Evolutionary conservation across 2,797 vertebrate genomes (phyloP), one percentile per base, ranked within the genome.

Genomic region (Neomorphus geoffroyi): DNA sequence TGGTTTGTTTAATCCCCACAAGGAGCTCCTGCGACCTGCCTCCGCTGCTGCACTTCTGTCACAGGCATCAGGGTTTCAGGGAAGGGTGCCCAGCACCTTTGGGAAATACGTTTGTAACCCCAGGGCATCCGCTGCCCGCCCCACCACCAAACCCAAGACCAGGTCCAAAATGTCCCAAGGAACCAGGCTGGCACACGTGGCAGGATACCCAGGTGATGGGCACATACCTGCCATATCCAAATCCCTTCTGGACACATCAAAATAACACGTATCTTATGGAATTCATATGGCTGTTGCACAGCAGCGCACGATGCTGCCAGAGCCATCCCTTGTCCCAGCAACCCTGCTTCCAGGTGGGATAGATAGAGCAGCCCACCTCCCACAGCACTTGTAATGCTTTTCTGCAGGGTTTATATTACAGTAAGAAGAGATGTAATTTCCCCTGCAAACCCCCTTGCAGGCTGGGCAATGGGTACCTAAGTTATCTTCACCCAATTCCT

Each of bases 211-310:
- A 5, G 9, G 61, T 0, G 56, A 48, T 7, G 64, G 45, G 7
- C 14, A 6, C 2, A 0, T 1, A 6, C 9, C 7, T 11, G 2
- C 28, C 1, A 0, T 0, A 10, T 1, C 57, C 58, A 33, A 7
- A 56, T 6, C 18, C 45, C 62, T 72, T 11, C 64, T 4, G 15
- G 43, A 3, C 1, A 0, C 41, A 4, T 32, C 13, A 3, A 45
- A 78, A 39, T 1, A 4, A 4, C 28, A 2, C 2, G 3, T 14
- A 21, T 5, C 8, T 26, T 13, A 32, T 1, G 11, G 46, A 48
- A 48, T 48, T 46, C 46, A 46, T 46, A 46, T 22, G 46, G 7
- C 24, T 14, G 22, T 48, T 8, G 37, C 3, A 4, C 2, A 2
- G 28, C 8, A 4, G 30, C 24, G 18, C 19, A 3, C 0, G 1